phyloP scores from a whole-genome alignment of 2,888 invertebrate species.

The Ichneumoninae sp. region DNA sequence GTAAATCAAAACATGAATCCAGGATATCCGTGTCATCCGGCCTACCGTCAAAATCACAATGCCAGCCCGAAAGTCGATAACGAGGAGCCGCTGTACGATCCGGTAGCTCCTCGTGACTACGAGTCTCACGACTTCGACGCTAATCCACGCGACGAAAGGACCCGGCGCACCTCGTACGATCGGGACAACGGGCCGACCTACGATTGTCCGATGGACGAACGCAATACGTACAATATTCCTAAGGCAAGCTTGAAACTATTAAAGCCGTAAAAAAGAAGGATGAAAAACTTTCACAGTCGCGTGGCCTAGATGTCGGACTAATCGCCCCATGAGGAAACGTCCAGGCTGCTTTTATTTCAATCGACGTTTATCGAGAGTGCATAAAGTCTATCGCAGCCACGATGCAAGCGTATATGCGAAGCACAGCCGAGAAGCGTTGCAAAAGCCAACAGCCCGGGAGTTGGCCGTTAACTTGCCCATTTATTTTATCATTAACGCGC shows the following conservation, averaged over 20 bases:
- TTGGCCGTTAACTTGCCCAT: constrained; percentile 49
- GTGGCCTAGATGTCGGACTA: background rate
- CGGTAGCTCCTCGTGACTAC: constrained; percentile 81
- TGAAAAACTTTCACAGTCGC: constrained; percentile 12
- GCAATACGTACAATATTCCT: constrained; percentile 74
- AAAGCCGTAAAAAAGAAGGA: background rate
- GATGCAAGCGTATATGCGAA: constrained; percentile 15
- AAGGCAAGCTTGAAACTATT: constrained; percentile 70
- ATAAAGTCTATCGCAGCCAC: background rate
- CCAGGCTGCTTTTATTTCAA: background rate
- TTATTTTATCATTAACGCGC: constrained; percentile 60
- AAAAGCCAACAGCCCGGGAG: background rate
- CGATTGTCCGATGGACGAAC: constrained; percentile 71
- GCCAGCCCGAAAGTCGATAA: constrained; percentile 71
- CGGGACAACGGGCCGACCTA: constrained; percentile 73
- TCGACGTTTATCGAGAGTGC: constrained; percentile 14
- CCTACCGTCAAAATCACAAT: constrained; percentile 66
- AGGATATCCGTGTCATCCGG: constrained; percentile 66
- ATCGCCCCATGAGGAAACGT: background rate
- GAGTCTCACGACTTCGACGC: constrained; percentile 83
- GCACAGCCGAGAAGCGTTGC: constrained; percentile 9
- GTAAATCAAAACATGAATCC: constrained; percentile 80
- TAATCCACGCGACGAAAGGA: constrained; percentile 80
- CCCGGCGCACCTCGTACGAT: constrained; percentile 77
- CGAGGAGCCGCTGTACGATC: constrained; percentile 82